Percentiles rank a stretch among this genome's conserved stretches.
Conservation (phyloP, 2,888 invertebrate species). For the Spialia ferax region DNA sequence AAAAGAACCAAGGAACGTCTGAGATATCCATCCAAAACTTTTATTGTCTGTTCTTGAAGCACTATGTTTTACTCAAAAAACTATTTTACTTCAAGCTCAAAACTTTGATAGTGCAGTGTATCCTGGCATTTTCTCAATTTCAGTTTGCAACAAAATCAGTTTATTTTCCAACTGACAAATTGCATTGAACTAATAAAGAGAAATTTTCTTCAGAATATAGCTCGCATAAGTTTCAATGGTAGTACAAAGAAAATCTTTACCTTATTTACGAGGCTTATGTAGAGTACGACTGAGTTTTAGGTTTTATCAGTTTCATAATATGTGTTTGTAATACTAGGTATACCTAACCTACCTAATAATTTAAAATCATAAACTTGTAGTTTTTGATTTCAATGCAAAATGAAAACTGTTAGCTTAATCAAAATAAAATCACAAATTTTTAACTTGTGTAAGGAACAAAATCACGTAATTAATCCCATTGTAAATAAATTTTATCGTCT, state of each 20-base stretch:
- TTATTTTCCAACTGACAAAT: conserved; percentile 81
- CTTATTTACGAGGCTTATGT: background rate
- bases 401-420: no score
- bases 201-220: conserved; percentile 61
- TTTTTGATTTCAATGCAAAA: no score
- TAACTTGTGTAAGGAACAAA: no score
- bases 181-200: conserved; percentile 76
- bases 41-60: conserved; percentile 45
- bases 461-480: no score
- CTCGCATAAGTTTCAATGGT: conserved; percentile 56
- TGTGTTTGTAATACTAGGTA: no score
- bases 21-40: conserved; percentile 43
- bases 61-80: conserved; percentile 58
- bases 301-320: background rate
- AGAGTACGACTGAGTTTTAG: background rate
- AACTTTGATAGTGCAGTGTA: conserved; percentile 65
- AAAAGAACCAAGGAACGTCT: conserved; percentile 6
- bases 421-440: no score
- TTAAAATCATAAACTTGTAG: no score
- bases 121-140: conserved; percentile 78
- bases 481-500: no score
- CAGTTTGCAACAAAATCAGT: conserved; percentile 83
- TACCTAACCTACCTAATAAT: no score
- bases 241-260: conserved; percentile 15
- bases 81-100: conserved; percentile 62